Base-by-base conservation (phyloP, 2,888 invertebrate genomes). In the Drosophila pseudotalamancana region DNA sequence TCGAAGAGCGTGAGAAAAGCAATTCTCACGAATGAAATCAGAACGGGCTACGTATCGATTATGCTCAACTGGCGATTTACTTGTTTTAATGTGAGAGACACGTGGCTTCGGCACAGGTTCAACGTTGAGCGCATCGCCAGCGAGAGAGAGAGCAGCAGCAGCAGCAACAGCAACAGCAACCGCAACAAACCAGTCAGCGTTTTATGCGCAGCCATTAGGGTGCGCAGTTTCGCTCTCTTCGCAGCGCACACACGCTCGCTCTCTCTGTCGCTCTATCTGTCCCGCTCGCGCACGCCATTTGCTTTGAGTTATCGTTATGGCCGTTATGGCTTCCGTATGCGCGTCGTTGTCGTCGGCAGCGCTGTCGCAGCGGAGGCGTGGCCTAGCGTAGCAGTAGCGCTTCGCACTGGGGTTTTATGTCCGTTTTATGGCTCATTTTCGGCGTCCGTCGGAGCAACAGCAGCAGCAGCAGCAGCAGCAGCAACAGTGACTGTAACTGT, bases 241-340 rank as follows among this genome's bases (percentile, higher is more conserved):
- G 35, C 56, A 34, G 45, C 43, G 62, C 12, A 29, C 32, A 11
- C 32, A 31, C 48, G 54, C 16, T 42, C 31, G 27, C 61, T 29
- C 72, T 9, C 45, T n/a, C 54, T 29, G 31, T 16, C 11, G 37
- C 49, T 65, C 73, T 71, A 39, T 45, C 72, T 77, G 50, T 87
- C 87, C 82, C 84, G 65, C 76, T 87, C 61, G 57, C 64, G 61
- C 75, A 25, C 67, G 57, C 49, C 83, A 75, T 78, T 73, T 77
- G 63, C 72, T 70, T 79, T 90, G 89, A 91, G 85, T 91, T 91
- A 90, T 91, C 86, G 87, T 77, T 84, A 85, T 87, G 81, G 88
- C 90, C 89, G 90, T 91, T 89, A 91, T 91, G 91, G 91, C 91
- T 91, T 91, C 91, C 91, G 91, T 88, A 84, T 85, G 79, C 69